These are phyloP conservation scores for Cryptus viduatorius DNA, from an alignment of 2,888 invertebrate species.

Conservation along the genomic window DNA sequence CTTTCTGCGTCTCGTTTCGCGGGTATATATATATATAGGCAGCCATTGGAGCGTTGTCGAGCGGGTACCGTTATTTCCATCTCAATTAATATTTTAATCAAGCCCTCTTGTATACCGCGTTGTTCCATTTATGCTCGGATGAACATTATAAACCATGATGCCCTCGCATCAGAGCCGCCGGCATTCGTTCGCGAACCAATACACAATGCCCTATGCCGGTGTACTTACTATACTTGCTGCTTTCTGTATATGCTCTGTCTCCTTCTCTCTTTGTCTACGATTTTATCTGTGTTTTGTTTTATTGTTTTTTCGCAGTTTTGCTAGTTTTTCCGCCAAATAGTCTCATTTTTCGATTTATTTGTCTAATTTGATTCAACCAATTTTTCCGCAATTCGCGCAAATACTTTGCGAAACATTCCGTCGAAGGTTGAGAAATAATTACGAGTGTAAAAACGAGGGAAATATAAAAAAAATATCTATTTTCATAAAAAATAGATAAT, in stretches of 20 bases:
- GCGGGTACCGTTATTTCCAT: conserved; percentile 84
- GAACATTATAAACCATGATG: conserved; percentile 67
- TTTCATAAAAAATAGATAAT: too few species aligned
- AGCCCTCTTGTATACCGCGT: conserved; percentile 81
- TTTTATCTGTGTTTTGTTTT: background rate
- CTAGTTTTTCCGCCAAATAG: background rate
- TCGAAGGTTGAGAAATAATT: too few species aligned
- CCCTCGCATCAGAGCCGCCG: conserved; percentile 63
- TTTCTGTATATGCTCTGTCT: conserved; percentile 9
- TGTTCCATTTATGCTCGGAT: conserved; percentile 83
- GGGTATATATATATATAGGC: conserved; percentile 18
- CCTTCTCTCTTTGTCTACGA: conserved; percentile 10
- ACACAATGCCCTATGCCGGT: conserved; percentile 59
- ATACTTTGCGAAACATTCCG: too few species aligned
- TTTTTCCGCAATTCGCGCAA: too few species aligned
- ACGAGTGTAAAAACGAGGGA: too few species aligned
- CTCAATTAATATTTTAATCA: conserved; percentile 85
- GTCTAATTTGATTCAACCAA: background rate
- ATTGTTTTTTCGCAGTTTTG: background rate
- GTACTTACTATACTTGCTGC: conserved; percentile 14
- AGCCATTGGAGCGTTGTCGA: conserved; percentile 70
- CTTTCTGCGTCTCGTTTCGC: conserved; percentile 46
- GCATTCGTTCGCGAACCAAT: conserved; percentile 66
- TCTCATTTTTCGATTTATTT: conserved; percentile 7
- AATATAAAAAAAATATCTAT: too few species aligned